Conservation (phyloP, 1,140 invertebrate genomes). For the Drosophila triauraria region DNA sequence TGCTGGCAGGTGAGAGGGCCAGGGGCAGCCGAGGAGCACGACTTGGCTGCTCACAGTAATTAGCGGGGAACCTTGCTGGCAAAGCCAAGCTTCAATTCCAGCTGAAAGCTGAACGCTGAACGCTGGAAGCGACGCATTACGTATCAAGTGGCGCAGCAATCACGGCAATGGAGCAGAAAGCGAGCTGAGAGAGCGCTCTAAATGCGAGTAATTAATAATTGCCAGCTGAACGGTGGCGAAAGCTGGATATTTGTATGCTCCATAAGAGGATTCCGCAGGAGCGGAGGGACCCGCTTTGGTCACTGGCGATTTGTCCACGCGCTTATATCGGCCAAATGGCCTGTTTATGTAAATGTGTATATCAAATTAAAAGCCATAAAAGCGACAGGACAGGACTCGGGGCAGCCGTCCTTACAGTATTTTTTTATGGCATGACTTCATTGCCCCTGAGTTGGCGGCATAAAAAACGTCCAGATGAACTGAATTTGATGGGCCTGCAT, state of each 20-base stretch:
- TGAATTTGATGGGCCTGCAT: conserved; percentile 66
- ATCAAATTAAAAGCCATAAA: conserved; percentile 81
- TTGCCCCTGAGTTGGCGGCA: conserved; percentile 39
- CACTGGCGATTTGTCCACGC: conserved; percentile 63
- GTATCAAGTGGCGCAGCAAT: conserved; percentile 42
- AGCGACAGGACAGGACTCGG: conserved; percentile 43
- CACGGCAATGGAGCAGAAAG: conserved; percentile 48
- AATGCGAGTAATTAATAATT: conserved; percentile 53
- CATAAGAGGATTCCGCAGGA: conserved; percentile 15
- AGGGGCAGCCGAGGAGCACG: conserved; percentile 1
- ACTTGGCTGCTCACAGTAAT: conserved; percentile 61
- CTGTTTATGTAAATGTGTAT: conserved; percentile 79
- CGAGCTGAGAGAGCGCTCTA: conserved; percentile 18
- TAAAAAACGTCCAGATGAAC: conserved; percentile 59
- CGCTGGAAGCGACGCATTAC: conserved; percentile 44
- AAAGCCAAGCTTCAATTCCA: conserved; percentile 45
- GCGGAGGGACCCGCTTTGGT: neutral
- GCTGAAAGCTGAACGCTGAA: conserved; percentile 7
- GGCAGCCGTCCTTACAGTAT: conserved; percentile 34
- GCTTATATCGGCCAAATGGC: conserved; percentile 69
- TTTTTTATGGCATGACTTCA: conserved; percentile 70
- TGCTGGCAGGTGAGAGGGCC: neutral
- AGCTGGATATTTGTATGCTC: conserved; percentile 13
- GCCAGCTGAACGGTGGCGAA: conserved; percentile 29
- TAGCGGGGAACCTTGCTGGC: conserved; percentile 53